phyloP scores from a whole-genome alignment of 1,140 invertebrate genomes.

The Helicorthomorpha holstii region DNA sequence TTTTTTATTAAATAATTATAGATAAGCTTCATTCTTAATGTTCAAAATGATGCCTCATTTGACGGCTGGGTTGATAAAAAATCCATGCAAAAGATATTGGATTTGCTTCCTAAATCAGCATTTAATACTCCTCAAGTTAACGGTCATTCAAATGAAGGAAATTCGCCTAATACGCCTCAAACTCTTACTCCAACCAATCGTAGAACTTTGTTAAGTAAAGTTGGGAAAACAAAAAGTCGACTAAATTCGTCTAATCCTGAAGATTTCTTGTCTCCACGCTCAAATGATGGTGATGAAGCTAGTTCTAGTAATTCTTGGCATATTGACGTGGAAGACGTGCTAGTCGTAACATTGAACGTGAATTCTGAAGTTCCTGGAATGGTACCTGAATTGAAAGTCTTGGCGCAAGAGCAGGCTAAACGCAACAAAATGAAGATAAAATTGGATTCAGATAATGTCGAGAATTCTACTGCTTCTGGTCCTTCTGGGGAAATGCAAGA shows the following conservation, averaged over 20 bases:
- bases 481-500: constrained; percentile 27
- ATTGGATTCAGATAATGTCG: constrained; percentile 16
- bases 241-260: too few species aligned
- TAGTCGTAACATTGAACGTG: constrained; percentile 44
- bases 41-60: constrained; percentile 17
- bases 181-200: too few species aligned
- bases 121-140: background rate
- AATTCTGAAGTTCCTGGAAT: constrained; percentile 43
- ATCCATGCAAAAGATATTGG: constrained; percentile 20
- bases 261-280: too few species aligned
- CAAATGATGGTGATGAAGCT: background rate
- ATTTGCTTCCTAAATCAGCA: constrained; percentile 16
- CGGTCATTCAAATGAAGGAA: background rate
- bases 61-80: constrained; percentile 22
- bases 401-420: constrained; percentile 20
- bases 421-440: constrained; percentile 17
- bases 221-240: too few species aligned
- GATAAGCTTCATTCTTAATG: constrained; percentile 31
- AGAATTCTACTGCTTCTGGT: constrained; percentile 11
- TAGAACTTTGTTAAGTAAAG: background rate
- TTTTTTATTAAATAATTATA: constrained; percentile 13
- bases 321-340: constrained; percentile 31
- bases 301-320: background rate
- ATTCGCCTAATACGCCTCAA: too few species aligned
- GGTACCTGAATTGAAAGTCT: constrained; percentile 53